Conservation (phyloP, 2,797 vertebrate genomes). For the Dallia pectoralis region DNA sequence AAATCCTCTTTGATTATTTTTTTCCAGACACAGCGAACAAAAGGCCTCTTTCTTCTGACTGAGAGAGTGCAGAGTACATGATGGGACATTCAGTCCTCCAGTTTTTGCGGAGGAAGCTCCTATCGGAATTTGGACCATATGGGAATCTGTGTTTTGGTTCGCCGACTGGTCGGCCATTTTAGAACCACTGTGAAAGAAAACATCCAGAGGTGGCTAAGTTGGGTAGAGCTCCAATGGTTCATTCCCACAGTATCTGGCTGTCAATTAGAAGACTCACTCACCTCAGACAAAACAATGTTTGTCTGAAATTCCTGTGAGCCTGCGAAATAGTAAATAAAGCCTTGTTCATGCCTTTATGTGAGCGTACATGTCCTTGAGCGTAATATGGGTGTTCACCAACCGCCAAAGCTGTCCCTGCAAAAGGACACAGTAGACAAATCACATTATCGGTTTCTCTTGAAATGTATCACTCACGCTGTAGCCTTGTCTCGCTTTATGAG, state of each 20-base stretch:
- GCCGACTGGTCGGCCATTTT: not conserved
- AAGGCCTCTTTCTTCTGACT: slow-evolving; percentile 43
- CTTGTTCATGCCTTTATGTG: slow-evolving; percentile 13
- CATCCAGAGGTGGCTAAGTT: not conserved
- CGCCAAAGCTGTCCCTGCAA: slow-evolving; percentile 14
- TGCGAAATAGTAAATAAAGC: slow-evolving; percentile 14
- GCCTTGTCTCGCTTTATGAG: not conserved
- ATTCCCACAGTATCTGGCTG: slow-evolving; percentile 23
- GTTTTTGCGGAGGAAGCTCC: slow-evolving; percentile 21
- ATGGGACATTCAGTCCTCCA: slow-evolving; percentile 49
- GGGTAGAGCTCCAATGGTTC: not conserved
- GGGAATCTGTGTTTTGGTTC: no score
- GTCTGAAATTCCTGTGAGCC: slow-evolving; percentile 45
- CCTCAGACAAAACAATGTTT: slow-evolving; percentile 59
- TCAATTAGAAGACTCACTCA: slow-evolving; percentile 33
- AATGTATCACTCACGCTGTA: not conserved
- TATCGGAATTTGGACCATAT: slow-evolving; percentile 10
- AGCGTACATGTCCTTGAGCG: slow-evolving; percentile 32
- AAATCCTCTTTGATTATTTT: slow-evolving; percentile 44
- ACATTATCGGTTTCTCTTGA: not conserved
- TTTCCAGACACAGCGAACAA: slow-evolving; percentile 37
- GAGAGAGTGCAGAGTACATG: slow-evolving; percentile 31
- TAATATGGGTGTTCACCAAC: slow-evolving; percentile 2
- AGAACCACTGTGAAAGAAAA: not conserved
- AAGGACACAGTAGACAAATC: not conserved